Base-by-base conservation (phyloP, 2,797 vertebrate genomes). In the Acropternis orthonyx region DNA sequence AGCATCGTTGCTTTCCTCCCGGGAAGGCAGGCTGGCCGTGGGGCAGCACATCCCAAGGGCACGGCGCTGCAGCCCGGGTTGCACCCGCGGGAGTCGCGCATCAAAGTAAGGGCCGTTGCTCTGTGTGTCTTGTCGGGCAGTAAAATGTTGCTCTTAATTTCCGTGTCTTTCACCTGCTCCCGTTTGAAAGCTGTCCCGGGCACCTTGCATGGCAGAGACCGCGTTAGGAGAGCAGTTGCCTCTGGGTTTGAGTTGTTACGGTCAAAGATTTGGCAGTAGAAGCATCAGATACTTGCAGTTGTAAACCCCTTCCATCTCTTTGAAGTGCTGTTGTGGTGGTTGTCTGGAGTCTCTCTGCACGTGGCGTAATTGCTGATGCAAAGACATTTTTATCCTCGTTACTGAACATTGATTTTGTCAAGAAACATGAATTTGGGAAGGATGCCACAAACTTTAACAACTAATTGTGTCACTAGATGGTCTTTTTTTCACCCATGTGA, bases 61-160 rank as follows among this genome's bases (percentile, higher is more conserved):
- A 34, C 89, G 11, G 8, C 11, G 5, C 49, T 28, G 34, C 59
- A n/a, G 69, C 4, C 16, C 0, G 1, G 58, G 76, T 6, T 22
- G 56, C 32, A 17, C 23, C 49, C 6, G 8, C 12, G 3, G 80
- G 19, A 56, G 21, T 52, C n/a, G 2, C 0, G 0, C 3, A 2
- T 7, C 44, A 13, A 18, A 23, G 61, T 14, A 4, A 39, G 37
- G 27, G 55, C 62, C 41, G 32, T 55, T 34, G 20, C 44, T 48
- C 49, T 48, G 26, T 16, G 0, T 18, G 51, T 36, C 43, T 55
- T 23, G 39, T 34, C 76, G 34, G 41, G 28, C 80, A 0, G 1
- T 54, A n/a, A 65, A 56, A 44, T 2, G 7, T 19, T 46, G 41
- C 43, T 77, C 72, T 86, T 58, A 3, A 14, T 66, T 41, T 71